Evolutionary conservation across 2,797 vertebrate genomes (phyloP).

Genomic region (Leptatherina wallacei): DNA sequence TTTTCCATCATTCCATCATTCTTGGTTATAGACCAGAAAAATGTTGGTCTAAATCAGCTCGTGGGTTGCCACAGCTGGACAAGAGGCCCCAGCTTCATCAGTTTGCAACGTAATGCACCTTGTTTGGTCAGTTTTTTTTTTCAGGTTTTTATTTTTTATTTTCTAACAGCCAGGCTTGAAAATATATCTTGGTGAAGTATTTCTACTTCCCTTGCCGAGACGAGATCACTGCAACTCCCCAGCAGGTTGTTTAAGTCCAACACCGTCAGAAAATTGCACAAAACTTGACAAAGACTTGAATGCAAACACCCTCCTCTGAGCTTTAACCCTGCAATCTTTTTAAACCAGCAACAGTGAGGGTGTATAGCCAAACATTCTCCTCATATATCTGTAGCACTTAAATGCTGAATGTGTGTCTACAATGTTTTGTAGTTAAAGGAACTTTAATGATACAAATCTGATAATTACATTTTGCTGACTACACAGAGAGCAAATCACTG

Average conservation of each 20-base stretch:
- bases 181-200: no score
- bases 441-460: constrained; percentile 13
- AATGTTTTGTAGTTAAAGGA: constrained; percentile 6
- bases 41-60: no score
- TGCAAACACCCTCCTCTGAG: neutral
- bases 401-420: neutral
- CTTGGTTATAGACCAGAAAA: no score
- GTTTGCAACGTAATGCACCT: no score
- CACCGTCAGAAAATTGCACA: neutral
- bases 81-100: no score
- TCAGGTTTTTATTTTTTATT: no score
- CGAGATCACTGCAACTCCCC: neutral
- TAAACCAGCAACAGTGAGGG: neutral
- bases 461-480: neutral
- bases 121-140: no score
- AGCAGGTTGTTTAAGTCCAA: neutral
- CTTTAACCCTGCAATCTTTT: neutral
- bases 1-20: no score
- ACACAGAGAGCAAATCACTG: neutral
- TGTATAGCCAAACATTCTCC: constrained; percentile 1
- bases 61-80: no score
- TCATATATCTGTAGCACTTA: neutral
- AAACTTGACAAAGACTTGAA: neutral
- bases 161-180: no score
- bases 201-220: no score